Evolutionary conservation across 92 coral and sea anemone genomes (phyloP).

Genomic region (Paragorgia papillata): DNA sequence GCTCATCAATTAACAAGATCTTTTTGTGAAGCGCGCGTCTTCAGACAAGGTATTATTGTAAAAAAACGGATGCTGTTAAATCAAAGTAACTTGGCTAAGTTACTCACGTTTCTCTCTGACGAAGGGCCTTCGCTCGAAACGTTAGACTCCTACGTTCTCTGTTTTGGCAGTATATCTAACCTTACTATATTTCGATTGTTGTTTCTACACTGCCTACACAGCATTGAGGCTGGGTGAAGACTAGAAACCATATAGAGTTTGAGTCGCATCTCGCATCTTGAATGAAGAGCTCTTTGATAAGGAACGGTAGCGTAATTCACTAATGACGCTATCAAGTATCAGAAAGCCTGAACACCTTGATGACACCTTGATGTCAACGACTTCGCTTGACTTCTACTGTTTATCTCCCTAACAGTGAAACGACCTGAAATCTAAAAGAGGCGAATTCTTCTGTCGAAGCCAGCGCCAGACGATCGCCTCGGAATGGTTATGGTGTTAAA

Average conservation of each 20-base stretch:
- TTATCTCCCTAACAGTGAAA: constrained; percentile 25
- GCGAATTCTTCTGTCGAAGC: background rate
- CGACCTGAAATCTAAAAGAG: constrained; percentile 9
- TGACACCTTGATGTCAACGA: constrained; percentile 41
- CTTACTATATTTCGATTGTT: too few relatives aligned
- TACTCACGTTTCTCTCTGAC: too few relatives aligned
- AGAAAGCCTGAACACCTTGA: constrained; percentile 31
- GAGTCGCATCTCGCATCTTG: background rate
- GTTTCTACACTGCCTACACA: too few relatives aligned
- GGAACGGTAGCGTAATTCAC: background rate
- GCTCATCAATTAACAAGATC: constrained; percentile 35
- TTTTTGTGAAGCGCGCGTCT: background rate
- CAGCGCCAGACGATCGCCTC: constrained; percentile 1
- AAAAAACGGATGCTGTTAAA: background rate
- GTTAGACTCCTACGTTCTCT: too few relatives aligned
- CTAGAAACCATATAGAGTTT: background rate
- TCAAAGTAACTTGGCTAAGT: background rate
- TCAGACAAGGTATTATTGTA: constrained; percentile 17
- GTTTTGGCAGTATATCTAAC: too few relatives aligned
- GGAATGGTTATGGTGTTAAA: background rate
- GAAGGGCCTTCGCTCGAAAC: too few relatives aligned
- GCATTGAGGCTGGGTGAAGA: too few relatives aligned
- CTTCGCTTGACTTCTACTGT: constrained; percentile 27
- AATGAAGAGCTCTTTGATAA: constrained; percentile 40
- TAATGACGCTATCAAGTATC: constrained; percentile 34